Percentiles rank a stretch among this genome's conserved stretches.
Evolutionary conservation across 2,888 invertebrate species (phyloP).

Genomic region (Elysia crispata): DNA sequence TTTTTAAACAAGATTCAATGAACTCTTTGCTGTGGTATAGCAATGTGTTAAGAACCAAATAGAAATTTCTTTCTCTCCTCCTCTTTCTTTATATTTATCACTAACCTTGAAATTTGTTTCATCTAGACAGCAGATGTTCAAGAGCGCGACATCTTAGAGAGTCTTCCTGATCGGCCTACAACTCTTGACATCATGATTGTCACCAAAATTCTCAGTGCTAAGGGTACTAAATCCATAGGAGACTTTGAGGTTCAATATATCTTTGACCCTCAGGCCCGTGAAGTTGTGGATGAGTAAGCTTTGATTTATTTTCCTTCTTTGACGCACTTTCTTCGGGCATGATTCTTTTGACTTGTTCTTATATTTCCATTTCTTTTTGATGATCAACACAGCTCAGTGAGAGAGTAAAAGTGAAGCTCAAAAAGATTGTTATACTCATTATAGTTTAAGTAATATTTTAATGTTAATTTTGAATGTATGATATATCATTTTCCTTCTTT

Average conservation of each 20-base stretch:
- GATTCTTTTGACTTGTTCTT: no score
- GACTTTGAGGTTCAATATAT: conserved; percentile 78
- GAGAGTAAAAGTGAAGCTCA: no score
- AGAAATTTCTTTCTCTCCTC: no score
- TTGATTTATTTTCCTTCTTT: background rate
- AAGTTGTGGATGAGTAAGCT: conserved; percentile 69
- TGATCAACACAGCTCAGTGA: no score
- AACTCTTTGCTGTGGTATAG: no score
- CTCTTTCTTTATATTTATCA: background rate
- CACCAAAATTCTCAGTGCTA: conserved; percentile 76
- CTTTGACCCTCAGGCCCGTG: conserved; percentile 74
- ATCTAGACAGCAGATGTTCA: conserved; percentile 48
- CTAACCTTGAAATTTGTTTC: background rate
- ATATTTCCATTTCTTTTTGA: no score
- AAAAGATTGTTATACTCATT: no score
- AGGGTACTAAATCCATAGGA: conserved; percentile 77
- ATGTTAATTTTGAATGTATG: background rate
- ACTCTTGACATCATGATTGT: conserved; percentile 78
- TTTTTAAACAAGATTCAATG: background rate
- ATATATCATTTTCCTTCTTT: background rate
- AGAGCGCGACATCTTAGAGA: conserved; percentile 72
- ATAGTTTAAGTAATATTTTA: no score
- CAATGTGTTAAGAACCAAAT: no score
- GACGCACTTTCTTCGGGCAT: no score
- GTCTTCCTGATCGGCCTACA: conserved; percentile 74